Base-by-base conservation (phyloP, 2,797 vertebrate genomes). In the Loris lydekkerianus region DNA sequence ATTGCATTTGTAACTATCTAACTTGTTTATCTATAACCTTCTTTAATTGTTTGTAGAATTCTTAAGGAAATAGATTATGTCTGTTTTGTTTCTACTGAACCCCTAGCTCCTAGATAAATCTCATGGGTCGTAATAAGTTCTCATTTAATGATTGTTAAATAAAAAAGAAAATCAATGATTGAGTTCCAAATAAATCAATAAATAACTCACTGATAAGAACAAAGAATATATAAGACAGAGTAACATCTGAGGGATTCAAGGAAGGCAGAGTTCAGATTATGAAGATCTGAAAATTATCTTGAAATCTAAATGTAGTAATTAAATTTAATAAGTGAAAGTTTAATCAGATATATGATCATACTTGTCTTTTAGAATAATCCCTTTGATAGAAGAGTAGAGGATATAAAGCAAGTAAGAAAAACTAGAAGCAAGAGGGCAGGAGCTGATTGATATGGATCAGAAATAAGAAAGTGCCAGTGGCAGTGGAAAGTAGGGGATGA, bases 141-240 rank as follows among this genome's bases (percentile, higher is more conserved):
- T 78, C 43, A 93, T 70, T 65, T 90, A 93, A 73, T 43, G 23
- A 90, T 3, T 83, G 37, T 31, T 65, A 27, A 85, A 86, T 87
- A 7, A 86, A 27, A 20, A 77, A 70, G 65, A 37, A 73, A 67
- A 43, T 10, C 37, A 84, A 43, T 0, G 14, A 34, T 65, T 84
- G 3, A 15, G 18, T 53, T 20, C 5, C 73, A 14, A 86, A 70
- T 60, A 70, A 88, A n/a, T 65, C 2, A 83, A 58, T 29, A 46
- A 34, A 69, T 40, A 18, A 56, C n/a, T 83, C 46, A 73, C 34
- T 81, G 34, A 86, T 40, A 80, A 43, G 67, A 83, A 40, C 31
- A 81, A 89, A 67, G 18, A 6, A 53, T n/a, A 13, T 14, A 6
- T 46, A 11, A 75, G 21, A 53, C 18, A n/a, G 34, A 34, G n/a